Evolutionary conservation across 2,888 invertebrate species (phyloP), one percentile per base, ranked within the genome.

Genomic region (Heteropelma amictum): DNA sequence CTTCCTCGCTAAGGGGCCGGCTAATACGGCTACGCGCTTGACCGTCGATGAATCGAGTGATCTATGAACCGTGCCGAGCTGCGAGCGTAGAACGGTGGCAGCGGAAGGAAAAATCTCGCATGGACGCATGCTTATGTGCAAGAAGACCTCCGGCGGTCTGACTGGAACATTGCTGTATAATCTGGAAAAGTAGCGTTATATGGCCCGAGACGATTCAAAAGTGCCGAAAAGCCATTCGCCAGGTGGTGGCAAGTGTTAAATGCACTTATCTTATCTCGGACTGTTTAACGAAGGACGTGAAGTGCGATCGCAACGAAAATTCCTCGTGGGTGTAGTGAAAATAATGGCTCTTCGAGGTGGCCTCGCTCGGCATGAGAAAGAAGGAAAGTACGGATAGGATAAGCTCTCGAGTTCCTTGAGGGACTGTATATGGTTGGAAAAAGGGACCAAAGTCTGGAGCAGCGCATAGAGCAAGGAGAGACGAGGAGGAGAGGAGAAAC

Each of bases 171-270:
- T 30, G 49, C 58, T 49, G 47, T 35, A 45, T 56, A 67, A 71
- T 75, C 75, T 71, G 49, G 17, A 63, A 56, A 63, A 75, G 75
- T 75, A 71, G 71, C 71, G 49, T 63, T 68, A 60, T 60, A 68
- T 58, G 68, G 58, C 35, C 54, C 69, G 33, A 35, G 35, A 63
- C 35, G 51, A 49, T 35, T 71, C 67, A 71, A 75, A 58, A 71
- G 75, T 71, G 75, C 71, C 75, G 75, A 75, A 75, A 75, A 67
- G 40, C 28, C 26, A 12, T 21, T 26, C 33, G 47, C 70, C 75
- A 71, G 71, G 71, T 71, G 75, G 75, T 75, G 71, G 71, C 75
- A 71, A 75, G 75, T 75, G 75, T 75, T 71, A 75, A 75, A 75
- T 67, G 61, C 75, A 67, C 74, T 65, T 54, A 17, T 60, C 75